Percentiles rank a stretch among this genome's conserved stretches.
Conservation (phyloP, 2,888 invertebrate genomes). For the Orthonychiurus folsomi region DNA sequence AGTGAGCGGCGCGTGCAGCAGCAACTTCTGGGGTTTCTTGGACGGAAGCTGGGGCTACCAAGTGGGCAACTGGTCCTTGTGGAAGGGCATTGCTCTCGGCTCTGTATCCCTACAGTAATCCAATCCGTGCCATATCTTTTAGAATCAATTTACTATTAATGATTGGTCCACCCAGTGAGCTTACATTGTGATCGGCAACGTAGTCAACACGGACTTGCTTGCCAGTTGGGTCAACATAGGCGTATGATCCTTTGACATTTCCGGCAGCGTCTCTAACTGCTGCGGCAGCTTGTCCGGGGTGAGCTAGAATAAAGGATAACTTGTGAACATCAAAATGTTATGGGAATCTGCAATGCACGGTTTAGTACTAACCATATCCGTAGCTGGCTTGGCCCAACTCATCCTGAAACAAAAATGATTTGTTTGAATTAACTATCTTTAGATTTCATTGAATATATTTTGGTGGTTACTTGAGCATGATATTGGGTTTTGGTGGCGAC, state of each 20-base stretch:
- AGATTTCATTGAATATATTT: too few species aligned
- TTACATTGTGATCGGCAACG: slow-evolving; percentile 46
- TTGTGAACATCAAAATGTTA: slow-evolving; percentile 7
- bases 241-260: slow-evolving; percentile 38
- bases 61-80: neutral
- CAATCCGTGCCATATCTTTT: too few species aligned
- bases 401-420: too few species aligned
- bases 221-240: slow-evolving; percentile 48
- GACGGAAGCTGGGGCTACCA: neutral
- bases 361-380: too few species aligned
- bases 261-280: slow-evolving; percentile 40
- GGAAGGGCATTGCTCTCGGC: slow-evolving; percentile 11
- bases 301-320: slow-evolving; percentile 26
- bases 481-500: slow-evolving; percentile 33
- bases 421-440: too few species aligned
- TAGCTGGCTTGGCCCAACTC: slow-evolving; percentile 45
- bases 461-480: slow-evolving; percentile 41
- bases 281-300: slow-evolving; percentile 45
- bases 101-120: slow-evolving; percentile 8
- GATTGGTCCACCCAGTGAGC: too few species aligned
- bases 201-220: slow-evolving; percentile 45
- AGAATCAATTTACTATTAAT: too few species aligned
- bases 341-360: slow-evolving; percentile 21
- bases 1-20: neutral
- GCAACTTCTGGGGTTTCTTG: slow-evolving; percentile 6